Evolutionary conservation across 2,888 invertebrate species (phyloP), one percentile per base, ranked within the genome.

Genomic region (Andrena marginata): DNA sequence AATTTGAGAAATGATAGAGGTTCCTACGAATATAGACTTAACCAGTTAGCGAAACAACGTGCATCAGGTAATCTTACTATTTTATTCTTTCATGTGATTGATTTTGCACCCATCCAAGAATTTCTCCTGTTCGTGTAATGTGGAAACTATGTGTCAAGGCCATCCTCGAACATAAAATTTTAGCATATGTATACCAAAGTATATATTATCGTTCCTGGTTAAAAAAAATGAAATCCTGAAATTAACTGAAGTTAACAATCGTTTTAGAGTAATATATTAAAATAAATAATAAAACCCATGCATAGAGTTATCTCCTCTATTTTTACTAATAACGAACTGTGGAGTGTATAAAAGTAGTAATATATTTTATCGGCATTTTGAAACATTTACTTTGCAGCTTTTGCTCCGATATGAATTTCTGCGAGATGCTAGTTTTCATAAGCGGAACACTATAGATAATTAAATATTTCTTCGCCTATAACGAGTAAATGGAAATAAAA

Each of bases 111-210:
- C 70, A 71, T 64, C 29, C 64, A 79, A 51, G 75, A 76, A 10
- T 2, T 35, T 75, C 35, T 59, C 69, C 67, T 42, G 26, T 75
- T 23, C 76, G n/a, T 73, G 29, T 54, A 69, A 81, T 69, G 82
- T 68, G 62, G 86, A 84, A 90, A 86, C 85, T 87, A 85, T 85
- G 42, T 71, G 64, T 88, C 90, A 89, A 90, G 89, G 88, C 84
- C 87, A 85, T 89, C 83, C 78, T 87, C 62, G 51, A 87, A 79
- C 64, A 84, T 77, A 82, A 79, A 70, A 82, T 68, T 85, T 68
- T 86, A 87, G 80, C 78, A 85, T 87, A 88, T 84, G 80, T 85
- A 84, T 87, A 89, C 91, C 88, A 90, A 91, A 91, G 89, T 90
- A 89, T 90, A 89, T 87, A 89, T 89, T 88, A 89, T 87, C 85